Conservation (phyloP, 2,888 invertebrate genomes). For the Yponomeuta sedellus region DNA sequence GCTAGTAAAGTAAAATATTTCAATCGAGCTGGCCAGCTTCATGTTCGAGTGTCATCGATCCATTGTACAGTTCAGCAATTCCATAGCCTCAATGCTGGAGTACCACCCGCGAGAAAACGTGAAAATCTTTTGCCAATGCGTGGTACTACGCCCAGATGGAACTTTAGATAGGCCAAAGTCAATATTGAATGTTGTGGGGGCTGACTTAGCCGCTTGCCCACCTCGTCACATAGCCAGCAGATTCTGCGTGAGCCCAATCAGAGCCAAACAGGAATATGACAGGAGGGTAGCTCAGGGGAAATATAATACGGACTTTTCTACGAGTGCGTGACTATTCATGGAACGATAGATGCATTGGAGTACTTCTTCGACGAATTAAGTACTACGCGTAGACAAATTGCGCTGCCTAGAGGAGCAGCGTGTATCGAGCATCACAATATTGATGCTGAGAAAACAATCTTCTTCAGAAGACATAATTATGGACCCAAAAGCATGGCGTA, state of each 20-base stretch:
- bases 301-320: not conserved
- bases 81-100: not conserved
- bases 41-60: not conserved
- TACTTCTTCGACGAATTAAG: not conserved
- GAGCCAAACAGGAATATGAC: not conserved
- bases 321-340: not conserved
- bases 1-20: no score
- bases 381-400: not conserved
- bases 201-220: not conserved
- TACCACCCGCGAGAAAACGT: not conserved
- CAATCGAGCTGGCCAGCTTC: constrained; percentile 5
- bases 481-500: not conserved
- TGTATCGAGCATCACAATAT: not conserved
- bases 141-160: constrained; percentile 2
- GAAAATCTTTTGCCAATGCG: not conserved
- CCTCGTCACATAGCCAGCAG: not conserved
- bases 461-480: constrained; percentile 7
- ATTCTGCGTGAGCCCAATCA: not conserved
- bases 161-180: constrained; percentile 1
- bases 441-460: not conserved
- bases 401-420: not conserved
- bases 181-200: constrained; percentile 3
- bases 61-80: not conserved
- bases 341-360: not conserved
- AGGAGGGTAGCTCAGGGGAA: not conserved